Percentiles rank a stretch among this genome's conserved stretches.
phyloP scores from a whole-genome alignment of 2,888 invertebrate genomes.

The Phaonia tiefii region DNA sequence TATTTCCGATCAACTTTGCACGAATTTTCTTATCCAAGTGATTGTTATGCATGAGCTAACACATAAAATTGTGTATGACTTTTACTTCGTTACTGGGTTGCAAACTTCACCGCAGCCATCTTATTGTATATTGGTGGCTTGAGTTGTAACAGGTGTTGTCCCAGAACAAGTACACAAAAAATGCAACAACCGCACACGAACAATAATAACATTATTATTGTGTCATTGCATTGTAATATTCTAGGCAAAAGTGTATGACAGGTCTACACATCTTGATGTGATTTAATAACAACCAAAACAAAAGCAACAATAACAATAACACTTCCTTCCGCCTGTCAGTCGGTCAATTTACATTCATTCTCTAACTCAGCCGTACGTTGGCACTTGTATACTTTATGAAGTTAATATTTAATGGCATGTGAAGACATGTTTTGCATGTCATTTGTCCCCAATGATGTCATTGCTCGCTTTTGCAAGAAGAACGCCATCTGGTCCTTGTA shows the following conservation, averaged over 20 bases:
- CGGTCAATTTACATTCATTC: slow-evolving; percentile 35
- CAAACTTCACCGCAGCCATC: neutral
- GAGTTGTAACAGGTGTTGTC: slow-evolving; percentile 56
- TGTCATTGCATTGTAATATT: slow-evolving; percentile 26
- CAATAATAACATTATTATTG: slow-evolving; percentile 38
- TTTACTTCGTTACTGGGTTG: neutral
- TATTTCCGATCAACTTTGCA: neutral
- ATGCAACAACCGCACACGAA: neutral
- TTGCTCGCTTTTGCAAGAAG: too few relatives aligned
- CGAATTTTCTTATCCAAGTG: slow-evolving; percentile 23
- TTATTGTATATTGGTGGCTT: slow-evolving; percentile 1
- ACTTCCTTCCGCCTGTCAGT: neutral
- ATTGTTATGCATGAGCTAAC: slow-evolving; percentile 64
- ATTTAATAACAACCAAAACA: slow-evolving; percentile 17
- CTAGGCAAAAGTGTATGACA: slow-evolving; percentile 6
- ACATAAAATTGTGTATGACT: slow-evolving; percentile 48
- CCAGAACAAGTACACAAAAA: neutral
- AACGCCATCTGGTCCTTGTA: too few relatives aligned
- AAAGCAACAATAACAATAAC: slow-evolving; percentile 1
- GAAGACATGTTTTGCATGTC: slow-evolving; percentile 53
- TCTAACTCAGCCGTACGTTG: too few relatives aligned
- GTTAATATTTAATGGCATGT: slow-evolving; percentile 38
- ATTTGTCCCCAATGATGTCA: slow-evolving; percentile 29
- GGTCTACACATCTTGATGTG: slow-evolving; percentile 28
- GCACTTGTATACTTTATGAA: slow-evolving; percentile 20